Evolutionary conservation across 2,888 invertebrate genomes (phyloP), one percentile per base, ranked within the genome.

Genomic region (Taphrorychus bicolor): DNA sequence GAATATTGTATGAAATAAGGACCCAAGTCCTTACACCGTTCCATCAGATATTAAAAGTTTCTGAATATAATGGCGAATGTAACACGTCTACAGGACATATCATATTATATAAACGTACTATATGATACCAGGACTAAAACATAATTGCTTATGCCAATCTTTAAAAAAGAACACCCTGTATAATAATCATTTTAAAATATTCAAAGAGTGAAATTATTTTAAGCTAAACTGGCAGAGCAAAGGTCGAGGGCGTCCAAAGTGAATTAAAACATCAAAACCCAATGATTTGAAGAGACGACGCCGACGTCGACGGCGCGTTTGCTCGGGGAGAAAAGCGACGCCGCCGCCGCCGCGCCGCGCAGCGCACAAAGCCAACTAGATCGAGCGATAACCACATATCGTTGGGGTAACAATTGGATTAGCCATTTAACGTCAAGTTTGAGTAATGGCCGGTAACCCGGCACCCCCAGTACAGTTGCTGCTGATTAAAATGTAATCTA

Each of bases 401-500:
- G 80, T 79, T 80, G 80, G 81, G 80, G 80, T 79, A 81, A 81
- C 82, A 82, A 83, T 83, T 80, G 81, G 79, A 83, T 83, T 83
- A 82, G 81, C 81, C 81, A 80, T 81, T 83, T 82, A 82, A 78
- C 81, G 82, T 83, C 82, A 82, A 80, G 80, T 82, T 82, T 83
- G 82, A 83, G 82, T 82, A 82, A 83, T 83, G 82, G 82, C 81
- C 80, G 81, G 81, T 81, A 80, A 80, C 79, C 79, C 77, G 71
- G 76, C 74, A 73, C 75, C 73, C 75, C 73, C 74, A 61, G 61
- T 70, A 64, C 67, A 66, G 70, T 67, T 70, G 70, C 51, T 70
- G 70, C 70, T 83, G 83, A 83, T 83, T 83, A 83, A 83, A 83
- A 83, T 83, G 82, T 83, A 83, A 83, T 83, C 83, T 83, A 83